Conservation (phyloP, 1,140 invertebrate genomes). For the Homarus americanus region DNA sequence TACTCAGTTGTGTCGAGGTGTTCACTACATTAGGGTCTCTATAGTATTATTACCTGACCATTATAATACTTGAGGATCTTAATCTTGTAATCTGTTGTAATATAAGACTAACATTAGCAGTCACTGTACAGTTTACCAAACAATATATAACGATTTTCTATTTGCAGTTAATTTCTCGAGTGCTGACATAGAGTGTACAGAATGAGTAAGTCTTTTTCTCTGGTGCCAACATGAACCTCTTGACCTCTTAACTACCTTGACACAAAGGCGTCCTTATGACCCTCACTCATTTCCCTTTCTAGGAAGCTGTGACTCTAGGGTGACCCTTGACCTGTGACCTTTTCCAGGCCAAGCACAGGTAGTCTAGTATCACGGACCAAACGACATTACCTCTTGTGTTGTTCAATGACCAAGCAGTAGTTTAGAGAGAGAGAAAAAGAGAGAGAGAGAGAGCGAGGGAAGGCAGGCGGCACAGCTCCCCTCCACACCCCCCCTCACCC, state of each 20-base stretch:
- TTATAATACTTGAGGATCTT: constrained; percentile 26
- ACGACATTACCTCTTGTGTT: constrained; percentile 68
- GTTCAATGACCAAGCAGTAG: constrained; percentile 68
- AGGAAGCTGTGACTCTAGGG: constrained; percentile 55
- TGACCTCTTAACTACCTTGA: background rate
- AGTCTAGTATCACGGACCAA: constrained; percentile 64
- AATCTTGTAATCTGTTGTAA: background rate
- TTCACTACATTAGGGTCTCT: constrained; percentile 9
- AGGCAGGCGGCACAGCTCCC: constrained; percentile 5
- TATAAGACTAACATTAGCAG: background rate
- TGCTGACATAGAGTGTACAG: constrained; percentile 57
- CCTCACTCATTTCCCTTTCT: constrained; percentile 50
- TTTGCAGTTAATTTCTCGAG: constrained; percentile 68
- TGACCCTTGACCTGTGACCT: constrained; percentile 59
- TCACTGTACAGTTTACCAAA: constrained; percentile 13
- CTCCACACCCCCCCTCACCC: constrained; percentile 6
- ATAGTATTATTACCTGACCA: constrained; percentile 13
- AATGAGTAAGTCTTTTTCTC: constrained; percentile 61
- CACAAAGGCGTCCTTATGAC: constrained; percentile 47
- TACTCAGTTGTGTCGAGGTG: constrained; percentile 1
- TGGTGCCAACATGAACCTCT: background rate
- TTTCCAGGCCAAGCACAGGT: constrained; percentile 65
- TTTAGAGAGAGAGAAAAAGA: constrained; percentile 53
- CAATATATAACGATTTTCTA: constrained; percentile 55
- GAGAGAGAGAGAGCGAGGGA: constrained; percentile 35